These are phyloP conservation scores for Diuraphis noxia DNA, from an alignment of 1,140 invertebrate species.

Conservation along the genomic window DNA sequence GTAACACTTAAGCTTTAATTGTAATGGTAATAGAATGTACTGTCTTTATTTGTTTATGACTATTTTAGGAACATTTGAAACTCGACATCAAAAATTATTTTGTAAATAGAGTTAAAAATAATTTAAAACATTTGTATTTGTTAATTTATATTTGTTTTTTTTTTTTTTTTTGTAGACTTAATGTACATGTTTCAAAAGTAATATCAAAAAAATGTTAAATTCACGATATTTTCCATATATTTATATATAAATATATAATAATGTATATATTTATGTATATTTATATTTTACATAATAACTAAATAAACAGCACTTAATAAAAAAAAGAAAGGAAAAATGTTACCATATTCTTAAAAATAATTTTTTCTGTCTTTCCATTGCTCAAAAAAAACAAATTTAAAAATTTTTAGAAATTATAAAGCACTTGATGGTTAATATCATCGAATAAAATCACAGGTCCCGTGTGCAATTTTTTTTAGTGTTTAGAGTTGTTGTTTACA, in stretches of 20 bases:
- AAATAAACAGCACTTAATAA: background rate
- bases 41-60: background rate
- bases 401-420: background rate
- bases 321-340: constrained; percentile 41
- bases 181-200: constrained; percentile 56
- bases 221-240: background rate
- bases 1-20: constrained; percentile 36
- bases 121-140: constrained; percentile 31
- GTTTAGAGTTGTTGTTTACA: constrained; percentile 45
- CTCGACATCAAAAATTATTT: constrained; percentile 36
- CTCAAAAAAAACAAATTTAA: constrained; percentile 27
- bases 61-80: constrained; percentile 12
- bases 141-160: constrained; percentile 37
- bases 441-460: constrained; percentile 20
- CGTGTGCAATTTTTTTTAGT: constrained; percentile 47
- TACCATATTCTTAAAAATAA: background rate
- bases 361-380: constrained; percentile 40
- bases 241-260: background rate
- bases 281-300: background rate
- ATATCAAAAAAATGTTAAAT: constrained; percentile 58
- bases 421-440: background rate
- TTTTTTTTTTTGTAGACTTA: constrained; percentile 25
- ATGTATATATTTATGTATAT: background rate
- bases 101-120: constrained; percentile 32
- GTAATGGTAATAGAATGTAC: background rate